A percentile compares a stretch with the other conserved stretches of the same genome.
Evolutionary conservation across 2,113 vertebrate species (phyloP).

Genomic region (Callopanchax toddi): DNA sequence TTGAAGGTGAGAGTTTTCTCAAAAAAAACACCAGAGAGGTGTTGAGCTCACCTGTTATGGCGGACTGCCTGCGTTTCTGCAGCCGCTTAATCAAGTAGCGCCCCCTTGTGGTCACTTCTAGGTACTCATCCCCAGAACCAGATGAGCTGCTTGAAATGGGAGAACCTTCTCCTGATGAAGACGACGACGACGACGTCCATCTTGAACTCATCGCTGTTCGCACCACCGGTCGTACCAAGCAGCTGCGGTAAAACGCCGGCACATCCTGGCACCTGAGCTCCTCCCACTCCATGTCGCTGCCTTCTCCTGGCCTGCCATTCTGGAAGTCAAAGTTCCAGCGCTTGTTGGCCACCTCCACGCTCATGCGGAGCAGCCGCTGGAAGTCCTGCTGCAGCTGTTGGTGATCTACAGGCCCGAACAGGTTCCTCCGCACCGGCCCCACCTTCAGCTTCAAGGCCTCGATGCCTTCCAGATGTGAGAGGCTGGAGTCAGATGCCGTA

Average conservation of each 20-base stretch:
- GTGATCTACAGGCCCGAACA: slow-evolving; percentile 82
- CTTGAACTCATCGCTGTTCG: background rate
- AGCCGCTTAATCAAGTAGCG: slow-evolving; percentile 41
- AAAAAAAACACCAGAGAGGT: background rate
- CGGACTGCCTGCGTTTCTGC: slow-evolving; percentile 69
- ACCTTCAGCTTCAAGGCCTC: slow-evolving; percentile 51
- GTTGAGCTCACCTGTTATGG: slow-evolving; percentile 75
- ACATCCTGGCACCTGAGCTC: slow-evolving; percentile 72
- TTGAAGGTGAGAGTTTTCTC: background rate
- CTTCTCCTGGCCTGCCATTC: slow-evolving; percentile 39
- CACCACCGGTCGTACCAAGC: slow-evolving; percentile 33
- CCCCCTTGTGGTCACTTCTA: slow-evolving; percentile 63
- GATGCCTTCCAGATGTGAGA: slow-evolving; percentile 26
- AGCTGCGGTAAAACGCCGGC: slow-evolving; percentile 79
- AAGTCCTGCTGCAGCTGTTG: slow-evolving; percentile 80
- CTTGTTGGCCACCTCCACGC: slow-evolving; percentile 69
- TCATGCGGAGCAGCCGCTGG: slow-evolving; percentile 68
- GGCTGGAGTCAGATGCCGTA: slow-evolving; percentile 11
- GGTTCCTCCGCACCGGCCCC: slow-evolving; percentile 62
- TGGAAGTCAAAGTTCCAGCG: slow-evolving; percentile 84
- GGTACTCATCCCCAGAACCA: slow-evolving; percentile 61
- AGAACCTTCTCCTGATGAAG: slow-evolving; percentile 19
- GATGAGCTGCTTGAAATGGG: slow-evolving; percentile 41
- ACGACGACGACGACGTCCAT: background rate
- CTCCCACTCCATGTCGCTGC: slow-evolving; percentile 77